Evolutionary conservation across 64 coral and sea anemone genomes (phyloP).

Genomic region (Pachyseris speciosa): DNA sequence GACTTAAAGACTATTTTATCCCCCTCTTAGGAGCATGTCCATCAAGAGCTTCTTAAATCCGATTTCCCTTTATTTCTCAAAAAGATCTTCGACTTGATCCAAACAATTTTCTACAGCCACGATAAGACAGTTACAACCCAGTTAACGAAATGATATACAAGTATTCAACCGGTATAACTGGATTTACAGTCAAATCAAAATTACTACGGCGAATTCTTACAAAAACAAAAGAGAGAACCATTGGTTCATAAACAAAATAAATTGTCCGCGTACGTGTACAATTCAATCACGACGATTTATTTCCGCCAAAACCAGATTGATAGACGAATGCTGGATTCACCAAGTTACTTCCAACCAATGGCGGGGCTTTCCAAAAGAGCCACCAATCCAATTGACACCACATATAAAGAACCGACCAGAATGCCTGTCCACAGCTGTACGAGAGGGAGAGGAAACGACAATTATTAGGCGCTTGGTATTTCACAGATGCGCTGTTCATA

Average conservation of each 20-base stretch:
- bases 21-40: too few relatives aligned
- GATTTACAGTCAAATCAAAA: neutral
- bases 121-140: too few relatives aligned
- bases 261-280: neutral
- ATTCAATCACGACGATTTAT: neutral
- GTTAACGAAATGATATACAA: too few relatives aligned
- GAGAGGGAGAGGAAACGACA: neutral
- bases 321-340: neutral
- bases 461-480: neutral
- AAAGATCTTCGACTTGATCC: too few relatives aligned
- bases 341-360: conserved; percentile 79
- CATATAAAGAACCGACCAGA: conserved; percentile 72
- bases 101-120: too few relatives aligned
- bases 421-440: conserved; percentile 73
- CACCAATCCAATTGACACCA: conserved; percentile 84
- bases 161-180: neutral
- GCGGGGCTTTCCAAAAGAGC: conserved; percentile 83
- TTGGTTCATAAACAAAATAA: neutral
- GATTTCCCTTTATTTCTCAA: too few relatives aligned
- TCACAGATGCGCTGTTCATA: too few relatives aligned
- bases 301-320: neutral
- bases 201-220: too few relatives aligned
- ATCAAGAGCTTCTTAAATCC: too few relatives aligned
- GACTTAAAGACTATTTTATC: too few relatives aligned
- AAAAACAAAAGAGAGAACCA: neutral